These are phyloP conservation scores for Chionodraco myersi DNA, from an alignment of 2,113 vertebrate genomes.

Conservation along the genomic window DNA sequence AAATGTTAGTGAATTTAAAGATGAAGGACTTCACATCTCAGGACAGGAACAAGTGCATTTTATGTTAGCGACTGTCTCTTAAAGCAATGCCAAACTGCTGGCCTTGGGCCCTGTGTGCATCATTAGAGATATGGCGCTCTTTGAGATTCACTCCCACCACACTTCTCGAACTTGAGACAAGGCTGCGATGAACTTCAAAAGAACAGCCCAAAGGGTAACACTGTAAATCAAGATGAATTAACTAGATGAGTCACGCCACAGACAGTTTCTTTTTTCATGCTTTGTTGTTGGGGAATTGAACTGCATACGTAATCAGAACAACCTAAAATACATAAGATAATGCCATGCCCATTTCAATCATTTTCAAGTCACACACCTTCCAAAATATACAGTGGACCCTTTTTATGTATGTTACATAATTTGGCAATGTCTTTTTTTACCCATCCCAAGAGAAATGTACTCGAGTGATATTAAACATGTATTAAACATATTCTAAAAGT, in stretches of 20 bases:
- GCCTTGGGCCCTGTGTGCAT: conserved; percentile 62
- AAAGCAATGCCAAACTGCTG: conserved; percentile 56
- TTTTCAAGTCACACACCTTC: too few relatives aligned
- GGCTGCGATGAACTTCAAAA: conserved; percentile 61
- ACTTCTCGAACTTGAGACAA: conserved; percentile 31
- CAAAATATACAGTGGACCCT: too few relatives aligned
- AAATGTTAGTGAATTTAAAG: conserved; percentile 38
- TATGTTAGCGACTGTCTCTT: conserved; percentile 56
- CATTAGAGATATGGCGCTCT: conserved; percentile 61
- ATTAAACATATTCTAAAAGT: too few relatives aligned
- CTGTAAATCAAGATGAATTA: conserved; percentile 42
- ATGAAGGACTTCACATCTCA: conserved; percentile 42
- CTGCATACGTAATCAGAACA: conserved; percentile 8
- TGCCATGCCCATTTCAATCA: too few relatives aligned
- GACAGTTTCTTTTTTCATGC: conserved; percentile 1
- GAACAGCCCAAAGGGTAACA: conserved; percentile 38
- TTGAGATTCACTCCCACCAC: conserved; percentile 45
- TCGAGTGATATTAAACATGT: too few relatives aligned
- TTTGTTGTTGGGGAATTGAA: conserved; percentile 25
- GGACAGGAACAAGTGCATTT: conserved; percentile 45
- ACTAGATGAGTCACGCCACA: conserved; percentile 44
- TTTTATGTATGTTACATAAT: too few relatives aligned
- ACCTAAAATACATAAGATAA: too few relatives aligned
- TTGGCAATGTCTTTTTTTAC: too few relatives aligned
- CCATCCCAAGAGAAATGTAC: too few relatives aligned